Percentiles rank a stretch among this genome's conserved stretches.
These are phyloP conservation scores for Paramormyrops kingsleyae DNA, from an alignment of 2,113 vertebrate species.

Conservation along the genomic window DNA sequence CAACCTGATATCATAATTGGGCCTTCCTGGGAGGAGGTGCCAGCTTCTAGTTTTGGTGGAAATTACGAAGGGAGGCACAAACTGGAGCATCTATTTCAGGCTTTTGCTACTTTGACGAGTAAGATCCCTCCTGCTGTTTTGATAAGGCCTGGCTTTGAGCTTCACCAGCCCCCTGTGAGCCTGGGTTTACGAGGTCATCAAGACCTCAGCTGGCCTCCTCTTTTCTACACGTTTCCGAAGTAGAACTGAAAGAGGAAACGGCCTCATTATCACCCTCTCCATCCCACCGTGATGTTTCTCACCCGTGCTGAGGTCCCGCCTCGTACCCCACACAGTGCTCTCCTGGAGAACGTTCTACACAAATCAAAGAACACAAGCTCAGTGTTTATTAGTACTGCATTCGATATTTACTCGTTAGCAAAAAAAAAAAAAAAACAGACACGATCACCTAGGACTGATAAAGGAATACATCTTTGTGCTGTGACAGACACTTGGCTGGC, in stretches of 20 bases:
- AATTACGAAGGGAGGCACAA: conserved; percentile 45
- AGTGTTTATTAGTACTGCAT: conserved; percentile 25
- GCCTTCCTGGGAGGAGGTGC: conserved; percentile 43
- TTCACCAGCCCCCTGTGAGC: conserved; percentile 42
- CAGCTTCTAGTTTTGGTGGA: conserved; percentile 49
- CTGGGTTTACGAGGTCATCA: conserved; percentile 46
- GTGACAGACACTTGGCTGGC: conserved; percentile 36
- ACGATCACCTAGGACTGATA: conserved; percentile 28
- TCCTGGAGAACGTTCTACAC: conserved; percentile 19
- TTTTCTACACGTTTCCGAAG: neutral
- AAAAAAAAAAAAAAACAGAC: conserved; percentile 3
- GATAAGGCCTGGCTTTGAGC: conserved; percentile 37
- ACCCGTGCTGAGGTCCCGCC: neutral
- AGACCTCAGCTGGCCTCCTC: neutral
- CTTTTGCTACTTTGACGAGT: conserved; percentile 49
- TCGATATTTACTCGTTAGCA: conserved; percentile 37
- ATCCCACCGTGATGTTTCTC: conserved; percentile 14
- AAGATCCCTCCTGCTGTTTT: conserved; percentile 48
- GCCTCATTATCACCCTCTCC: neutral
- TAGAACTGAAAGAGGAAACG: neutral
- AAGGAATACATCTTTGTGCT: conserved; percentile 23
- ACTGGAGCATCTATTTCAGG: conserved; percentile 40
- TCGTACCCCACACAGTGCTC: neutral
- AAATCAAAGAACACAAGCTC: conserved; percentile 15
- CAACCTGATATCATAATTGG: conserved; percentile 61